Base-by-base conservation (phyloP, 2,888 invertebrate species). In the Ametastegia equiseti region DNA sequence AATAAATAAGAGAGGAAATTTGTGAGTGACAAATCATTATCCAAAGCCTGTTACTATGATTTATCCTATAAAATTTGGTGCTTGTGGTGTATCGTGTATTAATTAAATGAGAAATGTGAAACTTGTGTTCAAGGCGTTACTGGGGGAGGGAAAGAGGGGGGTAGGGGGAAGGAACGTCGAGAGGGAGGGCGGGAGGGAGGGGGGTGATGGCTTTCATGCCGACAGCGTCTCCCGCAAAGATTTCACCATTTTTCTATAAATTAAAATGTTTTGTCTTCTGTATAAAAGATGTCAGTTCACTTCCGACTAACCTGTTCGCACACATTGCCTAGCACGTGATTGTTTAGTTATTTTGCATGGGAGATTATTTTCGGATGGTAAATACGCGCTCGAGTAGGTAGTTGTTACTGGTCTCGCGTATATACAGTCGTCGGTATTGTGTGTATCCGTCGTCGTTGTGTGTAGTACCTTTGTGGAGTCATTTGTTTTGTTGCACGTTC, bases 161-260 rank as follows among this genome's bases (percentile, higher is more conserved):
- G n/a, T n/a, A n/a, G n/a, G n/a, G n/a, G n/a, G n/a, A n/a, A n/a
- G n/a, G n/a, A n/a, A n/a, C n/a, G n/a, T 42, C 5, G 42, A 9
- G 42, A 23, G 27, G 30, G 88, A 87, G 36, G 65, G 36, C 15
- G 11, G 27, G 47, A 13, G 54, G 54, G 6, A 30, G 67, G 75
- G 88, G 88, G 90, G 88, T 88, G 90, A 89, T 87, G 90, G 88
- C 88, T 88, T 88, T 89, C 88, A 87, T 85, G 88, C 87, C 87
- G 88, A 87, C 86, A 87, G 88, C 90, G 90, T 86, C 87, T 88
- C 86, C 86, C 87, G 86, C 88, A 87, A 87, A 87, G 87, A 87
- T 86, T 84, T 85, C 86, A 85, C 86, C 86, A 86, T 87, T 85
- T 86, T 85, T 84, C 83, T 82, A 84, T 83, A 42, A 19, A 60